Evolutionary conservation across 2,113 vertebrate genomes (phyloP).

Genomic region (Heterochromis multidens): DNA sequence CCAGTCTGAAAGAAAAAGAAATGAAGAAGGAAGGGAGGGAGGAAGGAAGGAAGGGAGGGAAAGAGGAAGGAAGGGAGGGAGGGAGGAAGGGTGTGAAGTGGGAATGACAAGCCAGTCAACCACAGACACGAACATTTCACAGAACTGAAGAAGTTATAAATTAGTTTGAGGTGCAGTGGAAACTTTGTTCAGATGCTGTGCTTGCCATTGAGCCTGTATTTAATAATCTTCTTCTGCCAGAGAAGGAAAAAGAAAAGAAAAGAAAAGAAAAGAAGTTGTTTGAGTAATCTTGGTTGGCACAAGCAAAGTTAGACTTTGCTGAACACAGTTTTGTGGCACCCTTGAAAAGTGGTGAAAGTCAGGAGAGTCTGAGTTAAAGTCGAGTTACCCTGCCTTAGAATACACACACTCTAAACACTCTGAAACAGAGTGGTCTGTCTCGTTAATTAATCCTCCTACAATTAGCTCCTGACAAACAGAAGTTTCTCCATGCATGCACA

Average conservation of each 20-base stretch:
- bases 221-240: background rate
- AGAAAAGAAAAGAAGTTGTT: background rate
- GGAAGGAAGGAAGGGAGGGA: background rate
- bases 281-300: conserved; percentile 7
- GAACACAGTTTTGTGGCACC: background rate
- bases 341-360: conserved; percentile 68
- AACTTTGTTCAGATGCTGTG: background rate
- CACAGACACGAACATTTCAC: conserved; percentile 3
- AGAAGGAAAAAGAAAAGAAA: background rate
- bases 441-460: conserved; percentile 69
- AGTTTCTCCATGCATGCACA: conserved; percentile 45
- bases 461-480: conserved; percentile 58
- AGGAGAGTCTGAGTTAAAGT: conserved; percentile 39
- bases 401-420: conserved; percentile 30
- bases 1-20: conserved; percentile 72
- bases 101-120: conserved; percentile 1
- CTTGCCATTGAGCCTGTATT: background rate
- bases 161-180: background rate
- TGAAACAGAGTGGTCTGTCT: conserved; percentile 47
- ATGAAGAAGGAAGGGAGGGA: background rate
- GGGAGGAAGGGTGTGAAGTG: background rate
- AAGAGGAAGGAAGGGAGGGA: background rate
- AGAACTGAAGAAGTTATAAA: background rate
- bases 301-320: background rate
- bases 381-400: conserved; percentile 29